Conservation (phyloP, 1,140 invertebrate species). For the Rhagoletis zephyria region DNA sequence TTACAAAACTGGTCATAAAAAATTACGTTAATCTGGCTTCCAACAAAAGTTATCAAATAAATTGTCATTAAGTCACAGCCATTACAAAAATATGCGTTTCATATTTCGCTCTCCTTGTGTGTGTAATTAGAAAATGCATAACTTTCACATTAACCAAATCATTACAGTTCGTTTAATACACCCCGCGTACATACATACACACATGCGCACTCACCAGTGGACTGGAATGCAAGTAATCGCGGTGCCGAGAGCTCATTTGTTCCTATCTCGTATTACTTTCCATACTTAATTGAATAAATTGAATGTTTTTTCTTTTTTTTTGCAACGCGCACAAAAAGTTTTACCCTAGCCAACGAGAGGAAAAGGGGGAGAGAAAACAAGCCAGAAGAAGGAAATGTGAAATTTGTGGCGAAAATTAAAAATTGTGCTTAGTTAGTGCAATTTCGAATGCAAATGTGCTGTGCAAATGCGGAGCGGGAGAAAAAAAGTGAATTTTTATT, state of each 20-base stretch:
- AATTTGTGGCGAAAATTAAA: slow-evolving; percentile 39
- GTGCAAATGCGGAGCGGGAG: too few relatives aligned
- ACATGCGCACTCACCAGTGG: neutral
- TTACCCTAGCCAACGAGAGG: neutral
- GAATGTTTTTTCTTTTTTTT: slow-evolving; percentile 8
- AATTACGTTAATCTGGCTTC: neutral
- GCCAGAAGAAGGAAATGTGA: neutral
- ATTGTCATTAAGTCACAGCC: neutral
- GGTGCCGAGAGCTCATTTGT: neutral
- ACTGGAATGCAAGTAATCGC: neutral
- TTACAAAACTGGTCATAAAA: neutral
- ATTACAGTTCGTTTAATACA: slow-evolving; percentile 34
- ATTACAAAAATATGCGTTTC: neutral
- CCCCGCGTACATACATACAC: neutral
- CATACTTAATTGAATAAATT: slow-evolving; percentile 41
- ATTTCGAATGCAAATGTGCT: slow-evolving; percentile 39
- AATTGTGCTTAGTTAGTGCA: slow-evolving; percentile 43
- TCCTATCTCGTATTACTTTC: neutral
- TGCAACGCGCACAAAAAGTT: neutral
- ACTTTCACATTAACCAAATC: slow-evolving; percentile 10
- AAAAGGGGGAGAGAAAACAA: neutral
- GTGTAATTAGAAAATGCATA: slow-evolving; percentile 30
- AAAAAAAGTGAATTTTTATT: slow-evolving; percentile 7
- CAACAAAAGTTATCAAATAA: neutral
- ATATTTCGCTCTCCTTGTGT: neutral